Conservation (phyloP, 2,888 invertebrate genomes). For the Blastobasis lacticolella region DNA sequence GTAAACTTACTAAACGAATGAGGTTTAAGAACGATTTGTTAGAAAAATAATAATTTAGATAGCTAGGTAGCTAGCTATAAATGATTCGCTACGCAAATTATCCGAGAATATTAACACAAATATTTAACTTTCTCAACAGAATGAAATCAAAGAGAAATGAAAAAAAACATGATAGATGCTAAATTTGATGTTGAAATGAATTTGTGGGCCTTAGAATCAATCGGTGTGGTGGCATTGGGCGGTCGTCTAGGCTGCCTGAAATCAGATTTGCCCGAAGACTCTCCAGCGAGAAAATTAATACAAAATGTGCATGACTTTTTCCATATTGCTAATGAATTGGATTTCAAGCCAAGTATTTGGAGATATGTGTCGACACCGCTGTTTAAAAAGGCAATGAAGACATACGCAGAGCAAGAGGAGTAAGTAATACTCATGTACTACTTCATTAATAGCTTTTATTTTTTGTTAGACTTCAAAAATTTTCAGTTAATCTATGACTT, state of each 20-base stretch:
- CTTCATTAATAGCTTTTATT: neutral
- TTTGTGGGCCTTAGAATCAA: conserved; percentile 78
- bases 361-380: conserved; percentile 34
- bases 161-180: conserved; percentile 67
- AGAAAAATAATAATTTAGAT: no score
- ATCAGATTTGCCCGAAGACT: conserved; percentile 39
- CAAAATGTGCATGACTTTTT: conserved; percentile 42
- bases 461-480: neutral
- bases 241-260: conserved; percentile 48
- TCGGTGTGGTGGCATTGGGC: conserved; percentile 51
- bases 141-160: conserved; percentile 64
- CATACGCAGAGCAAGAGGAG: conserved; percentile 44
- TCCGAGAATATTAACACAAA: no score
- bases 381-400: conserved; percentile 42
- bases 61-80: no score
- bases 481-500: neutral
- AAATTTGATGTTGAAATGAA: conserved; percentile 73
- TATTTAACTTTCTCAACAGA: conserved; percentile 35
- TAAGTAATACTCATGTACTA: conserved; percentile 18
- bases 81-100: no score
- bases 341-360: conserved; percentile 46
- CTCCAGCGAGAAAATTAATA: conserved; percentile 42
- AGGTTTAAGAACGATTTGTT: no score
- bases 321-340: conserved; percentile 27
- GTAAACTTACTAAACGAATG: no score